Base-by-base conservation (phyloP, 2,113 vertebrate genomes). In the Microtus pennsylvanicus region DNA sequence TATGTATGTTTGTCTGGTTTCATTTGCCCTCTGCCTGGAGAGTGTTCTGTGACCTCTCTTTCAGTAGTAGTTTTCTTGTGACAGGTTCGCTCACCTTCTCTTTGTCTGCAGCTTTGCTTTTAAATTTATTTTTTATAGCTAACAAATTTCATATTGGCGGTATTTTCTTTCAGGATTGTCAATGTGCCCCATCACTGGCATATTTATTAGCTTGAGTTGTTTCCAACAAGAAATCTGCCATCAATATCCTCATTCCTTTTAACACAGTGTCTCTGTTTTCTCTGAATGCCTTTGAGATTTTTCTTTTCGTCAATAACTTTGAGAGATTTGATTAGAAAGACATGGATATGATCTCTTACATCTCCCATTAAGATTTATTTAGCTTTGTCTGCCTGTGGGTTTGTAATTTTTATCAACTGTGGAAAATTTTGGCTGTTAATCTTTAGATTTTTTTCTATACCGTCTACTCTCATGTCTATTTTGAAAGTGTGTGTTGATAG, bases 121-220 rank as follows among this genome's bases (percentile, higher is more conserved):
- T 52, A 52, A 65, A 95, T 72, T 89, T 70, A 45, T 45, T 90
- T 91, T 70, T 95, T 35, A 77, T 83, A 26, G 69, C 76, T 87
- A 65, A 90, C 26, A 4, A 89, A 91, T 85, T 89, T 85, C 90
- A 45, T 42, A 85, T 74, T 35, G 52, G 67, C 35, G 28, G 35
- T 33, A 33, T 83, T 90, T 50, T 65, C 14, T 55, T 83, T 80
- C 45, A 80, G 16, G 77, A 38, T 67, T 74, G 88, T 94, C 17
- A 80, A 76, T 3, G 55, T 93, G 14, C 90, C 88, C 45, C 45
- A 45, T 45, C 45, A 45, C 45, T 45, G 45, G 52, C n/a, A 69
- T 87, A 67, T 87, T 72, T 91, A 74, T 74, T 35, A 86, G 28
- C 72, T 80, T 42, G 21, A 80, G 89, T 75, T 89, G 7, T 82